Conservation (phyloP, 2,888 invertebrate species). For the Chymomyza procnemis region DNA sequence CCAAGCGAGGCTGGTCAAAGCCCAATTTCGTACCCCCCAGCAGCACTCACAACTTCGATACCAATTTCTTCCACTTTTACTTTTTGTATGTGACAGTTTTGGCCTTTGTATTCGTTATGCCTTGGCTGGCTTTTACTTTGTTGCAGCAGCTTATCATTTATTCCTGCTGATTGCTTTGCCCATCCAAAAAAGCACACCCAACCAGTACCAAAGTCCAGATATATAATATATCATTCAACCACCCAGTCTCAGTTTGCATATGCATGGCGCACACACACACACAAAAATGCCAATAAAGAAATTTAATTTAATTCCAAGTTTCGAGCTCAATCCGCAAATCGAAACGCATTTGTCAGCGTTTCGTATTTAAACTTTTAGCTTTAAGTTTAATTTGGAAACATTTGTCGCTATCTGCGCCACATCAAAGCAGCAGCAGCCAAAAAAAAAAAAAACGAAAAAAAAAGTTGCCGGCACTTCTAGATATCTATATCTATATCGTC, state of each 20-base stretch:
- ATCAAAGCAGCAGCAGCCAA: constrained; percentile 37
- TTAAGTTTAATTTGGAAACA: constrained; percentile 51
- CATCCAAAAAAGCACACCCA: constrained; percentile 28
- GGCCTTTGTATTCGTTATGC: constrained; percentile 21
- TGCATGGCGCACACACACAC: constrained; percentile 34
- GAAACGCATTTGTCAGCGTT: constrained; percentile 67
- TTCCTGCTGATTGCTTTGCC: constrained; percentile 68
- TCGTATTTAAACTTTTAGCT: constrained; percentile 61
- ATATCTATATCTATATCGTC: constrained; percentile 1
- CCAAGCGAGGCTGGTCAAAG: background rate
- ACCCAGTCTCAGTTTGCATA: constrained; percentile 41
- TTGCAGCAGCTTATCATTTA: constrained; percentile 64
- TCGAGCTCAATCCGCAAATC: constrained; percentile 23
- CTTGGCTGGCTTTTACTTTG: constrained; percentile 50
- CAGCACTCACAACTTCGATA: constrained; percentile 4
- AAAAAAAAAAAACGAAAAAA: no score
- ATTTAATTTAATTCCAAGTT: constrained; percentile 63
- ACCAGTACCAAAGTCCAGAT: background rate
- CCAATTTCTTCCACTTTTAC: constrained; percentile 14
- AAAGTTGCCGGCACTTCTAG: constrained; percentile 13
- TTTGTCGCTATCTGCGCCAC: constrained; percentile 55
- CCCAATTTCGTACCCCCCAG: constrained; percentile 17
- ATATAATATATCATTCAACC: background rate
- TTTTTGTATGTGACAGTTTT: constrained; percentile 48
- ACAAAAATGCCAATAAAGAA: constrained; percentile 60